Evolutionary conservation across 92 coral and sea anemone species (phyloP), one percentile per base, ranked within the genome.

Genomic region (Muricea muricata): DNA sequence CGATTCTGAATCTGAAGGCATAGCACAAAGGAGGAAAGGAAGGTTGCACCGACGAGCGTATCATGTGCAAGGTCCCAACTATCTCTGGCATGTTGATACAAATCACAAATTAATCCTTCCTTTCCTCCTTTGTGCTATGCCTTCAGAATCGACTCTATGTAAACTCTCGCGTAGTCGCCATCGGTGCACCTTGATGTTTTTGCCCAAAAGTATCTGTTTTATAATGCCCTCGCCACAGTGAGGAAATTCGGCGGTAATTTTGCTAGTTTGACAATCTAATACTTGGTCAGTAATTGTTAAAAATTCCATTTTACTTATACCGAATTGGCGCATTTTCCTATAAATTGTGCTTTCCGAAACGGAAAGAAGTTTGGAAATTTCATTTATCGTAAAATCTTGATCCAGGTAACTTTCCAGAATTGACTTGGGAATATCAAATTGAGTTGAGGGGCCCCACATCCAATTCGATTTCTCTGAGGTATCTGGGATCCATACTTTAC

Each of bases 311-410:
- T 61, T 61, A 32, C 69, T 61, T 23, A 61, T 29, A 26, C 69
- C 35, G 41, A 67, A 82, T 39, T 18, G 47, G 37, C 26, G 40
- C 79, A 82, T 82, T 41, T 79, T 46, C 15, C 68, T 55, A 52
- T 82, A 82, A 71, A 82, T 69, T 18, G 84, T 76, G 47, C 89
- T 85, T 50, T 85, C 89, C 65, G 54, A 85, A 11, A 85, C 89
- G 47, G 65, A 26, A 46, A 85, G 45, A 42, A 85, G 40, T 45
- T 65, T 75, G 52, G 75, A 48, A 37, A 85, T 67, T 78, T 85
- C 89, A 45, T 85, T 78, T 17, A 85, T 85, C 66, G 65, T 48
- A 74, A 84, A 84, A 18, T 72, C 87, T 84, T 85, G 84, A n/a
- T 66, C 79, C 17, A 85, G 61, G 54, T 75, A 67, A 31, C 78